A percentile compares a stretch with the other conserved stretches of the same genome.
Conservation (phyloP, 2,888 invertebrate genomes). For the Drosophila formosana region DNA sequence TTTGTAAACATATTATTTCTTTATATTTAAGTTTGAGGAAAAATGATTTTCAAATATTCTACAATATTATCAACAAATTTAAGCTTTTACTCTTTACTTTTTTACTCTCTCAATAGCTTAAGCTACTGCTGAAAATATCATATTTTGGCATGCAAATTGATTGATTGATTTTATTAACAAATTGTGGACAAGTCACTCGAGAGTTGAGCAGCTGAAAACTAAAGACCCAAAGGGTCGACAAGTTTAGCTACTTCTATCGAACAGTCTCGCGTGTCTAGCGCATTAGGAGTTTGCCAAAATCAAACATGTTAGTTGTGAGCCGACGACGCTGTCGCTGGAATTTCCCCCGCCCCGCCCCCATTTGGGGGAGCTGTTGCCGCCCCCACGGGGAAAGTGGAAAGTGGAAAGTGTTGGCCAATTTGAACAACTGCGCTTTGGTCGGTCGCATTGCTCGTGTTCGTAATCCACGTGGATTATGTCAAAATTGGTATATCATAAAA, state of each 20-base stretch:
- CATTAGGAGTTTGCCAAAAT: slow-evolving; percentile 24
- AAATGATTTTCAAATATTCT: no score
- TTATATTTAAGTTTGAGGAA: no score
- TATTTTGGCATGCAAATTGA: slow-evolving; percentile 7
- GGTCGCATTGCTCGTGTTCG: slow-evolving; percentile 54
- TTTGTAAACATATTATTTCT: no score
- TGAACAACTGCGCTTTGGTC: slow-evolving; percentile 36
- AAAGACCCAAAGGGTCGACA: slow-evolving; percentile 15
- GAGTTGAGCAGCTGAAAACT: slow-evolving; percentile 10
- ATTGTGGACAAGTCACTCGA: slow-evolving; percentile 19
- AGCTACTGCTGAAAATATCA: not conserved
- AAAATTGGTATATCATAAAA: slow-evolving; percentile 84
- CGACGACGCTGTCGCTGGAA: not conserved
- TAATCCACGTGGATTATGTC: slow-evolving; percentile 82
- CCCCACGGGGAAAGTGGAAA: no score
- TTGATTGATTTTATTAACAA: slow-evolving; percentile 29
- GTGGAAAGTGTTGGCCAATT: slow-evolving; percentile 51
- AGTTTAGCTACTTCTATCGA: slow-evolving; percentile 7
- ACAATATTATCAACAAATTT: no score
- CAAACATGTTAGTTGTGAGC: slow-evolving; percentile 28
- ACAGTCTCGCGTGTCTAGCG: slow-evolving; percentile 9
- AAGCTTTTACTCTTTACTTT: no score
- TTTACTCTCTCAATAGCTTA: not conserved
- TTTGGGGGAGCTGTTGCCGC: not conserved
- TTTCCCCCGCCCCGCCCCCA: slow-evolving; percentile 8